Conservation (phyloP, 1,140 invertebrate genomes). For the Pseudobourletiella spinata region DNA sequence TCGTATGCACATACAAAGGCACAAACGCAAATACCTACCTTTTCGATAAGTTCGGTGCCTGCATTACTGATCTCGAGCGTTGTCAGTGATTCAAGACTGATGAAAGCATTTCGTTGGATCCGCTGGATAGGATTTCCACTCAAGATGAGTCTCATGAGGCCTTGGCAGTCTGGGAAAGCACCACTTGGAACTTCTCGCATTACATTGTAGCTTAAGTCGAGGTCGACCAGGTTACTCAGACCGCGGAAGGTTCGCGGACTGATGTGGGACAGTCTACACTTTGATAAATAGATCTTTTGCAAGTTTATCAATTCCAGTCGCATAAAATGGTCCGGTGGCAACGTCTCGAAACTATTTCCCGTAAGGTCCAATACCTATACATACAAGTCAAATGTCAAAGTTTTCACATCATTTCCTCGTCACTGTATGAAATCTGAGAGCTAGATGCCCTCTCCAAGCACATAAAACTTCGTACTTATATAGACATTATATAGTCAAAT, state of each 20-base stretch:
- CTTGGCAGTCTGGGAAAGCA: constrained; percentile 63
- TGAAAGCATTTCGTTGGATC: constrained; percentile 64
- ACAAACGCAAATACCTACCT: constrained; percentile 37
- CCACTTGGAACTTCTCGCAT: constrained; percentile 63
- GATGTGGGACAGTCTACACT: constrained; percentile 64
- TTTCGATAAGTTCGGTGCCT: constrained; percentile 62
- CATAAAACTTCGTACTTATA: no score
- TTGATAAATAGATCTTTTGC: constrained; percentile 70
- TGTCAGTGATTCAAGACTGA: constrained; percentile 60
- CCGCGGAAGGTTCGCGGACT: constrained; percentile 69
- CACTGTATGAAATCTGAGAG: not conserved
- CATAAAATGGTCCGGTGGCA: constrained; percentile 65
- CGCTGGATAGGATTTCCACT: constrained; percentile 68
- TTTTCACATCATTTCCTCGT: not conserved
- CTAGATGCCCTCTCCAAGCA: no score
- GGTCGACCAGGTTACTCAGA: constrained; percentile 74
- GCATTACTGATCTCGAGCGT: constrained; percentile 73
- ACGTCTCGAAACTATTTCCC: constrained; percentile 64
- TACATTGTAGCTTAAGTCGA: constrained; percentile 75
- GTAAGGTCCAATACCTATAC: constrained; percentile 76
- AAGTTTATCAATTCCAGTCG: constrained; percentile 70
- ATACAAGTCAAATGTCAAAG: not conserved
- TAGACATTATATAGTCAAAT: no score
- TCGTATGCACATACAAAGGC: not conserved
- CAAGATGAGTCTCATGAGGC: constrained; percentile 68